A percentile compares a stretch with the other conserved stretches of the same genome.
These are phyloP conservation scores for Noctilio leporinus DNA, from an alignment of 2,113 vertebrate genomes.

Conservation along the genomic window DNA sequence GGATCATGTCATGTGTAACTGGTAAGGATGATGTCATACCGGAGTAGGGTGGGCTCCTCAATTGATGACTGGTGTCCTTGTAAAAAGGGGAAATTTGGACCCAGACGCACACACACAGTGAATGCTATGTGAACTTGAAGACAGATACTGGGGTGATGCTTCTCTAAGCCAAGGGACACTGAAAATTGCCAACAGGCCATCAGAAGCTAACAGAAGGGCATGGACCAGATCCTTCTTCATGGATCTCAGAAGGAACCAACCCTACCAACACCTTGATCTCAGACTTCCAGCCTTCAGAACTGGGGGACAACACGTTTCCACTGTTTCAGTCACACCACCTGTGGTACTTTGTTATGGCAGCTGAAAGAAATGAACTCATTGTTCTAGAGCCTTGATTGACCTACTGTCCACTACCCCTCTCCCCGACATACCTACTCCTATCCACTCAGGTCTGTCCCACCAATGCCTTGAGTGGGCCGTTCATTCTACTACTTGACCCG, in stretches of 20 bases:
- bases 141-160: neutral
- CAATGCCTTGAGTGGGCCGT: neutral
- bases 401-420: neutral
- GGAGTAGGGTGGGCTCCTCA: neutral
- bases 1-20: rapidly evolving
- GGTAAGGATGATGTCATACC: neutral
- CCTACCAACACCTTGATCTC: neutral
- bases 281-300: neutral
- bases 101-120: rapidly evolving
- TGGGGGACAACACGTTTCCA: rapidly evolving
- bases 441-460: neutral
- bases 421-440: neutral
- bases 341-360: rapidly evolving
- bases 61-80: neutral
- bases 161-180: neutral
- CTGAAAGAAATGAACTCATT: rapidly evolving
- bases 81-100: neutral
- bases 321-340: neutral
- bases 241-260: neutral
- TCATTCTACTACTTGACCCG: too few relatives aligned
- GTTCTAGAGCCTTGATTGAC: neutral
- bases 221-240: neutral
- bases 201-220: neutral
- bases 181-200: neutral
- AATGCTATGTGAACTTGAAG: rapidly evolving